Evolutionary conservation across 64 coral and sea anemone species (phyloP), one percentile per base, ranked within the genome.

Genomic region (Hydrozoanthus tunicans): DNA sequence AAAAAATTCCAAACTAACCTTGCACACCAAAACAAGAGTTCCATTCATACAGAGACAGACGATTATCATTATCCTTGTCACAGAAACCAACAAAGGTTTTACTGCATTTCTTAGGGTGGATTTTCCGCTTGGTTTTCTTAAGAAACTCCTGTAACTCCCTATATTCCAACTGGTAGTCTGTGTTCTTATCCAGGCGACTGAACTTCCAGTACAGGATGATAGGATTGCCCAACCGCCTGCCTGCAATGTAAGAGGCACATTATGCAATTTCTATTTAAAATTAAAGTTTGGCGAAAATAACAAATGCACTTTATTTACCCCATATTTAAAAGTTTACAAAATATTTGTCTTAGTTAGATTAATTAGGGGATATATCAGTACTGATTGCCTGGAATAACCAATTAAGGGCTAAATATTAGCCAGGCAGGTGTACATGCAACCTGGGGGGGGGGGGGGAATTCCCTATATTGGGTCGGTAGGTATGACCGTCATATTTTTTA

Each of bases 71-170:
- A 10, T 94, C 67, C 66, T 62, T 62, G 79, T 96, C 95, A 53
- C 95, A 96, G 62, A 91, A 96, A 0, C 81, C 92, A 60, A 96
- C 77, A 85, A 96, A 96, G 9, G 92, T 94, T 51, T 93, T 93
- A 68, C 95, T 96, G 59, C 95, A 96, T 75, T 96, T 96, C 62
- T 96, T 96, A 24, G 95, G 95, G 26, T 93, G 82, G 58, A 96
- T 81, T 14, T 92, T 54, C 53, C 93, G 86, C 67, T 96, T 96
- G 4, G 95, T 91, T 65, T 64, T 94, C 62, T 85, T 92, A 0
- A 96, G 89, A 23, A 96, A 91, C 17, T 70, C 81, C 25, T 96
- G 82, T 12, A 96, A 56, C 58, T 96, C 95, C 15, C 58, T 80
- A 12, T 62, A 71, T n/a, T 96, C 89, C 60, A 96, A 54, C 79